Base-by-base conservation (phyloP, 2,888 invertebrate species). In the Caenorhabditis doughertyi region DNA sequence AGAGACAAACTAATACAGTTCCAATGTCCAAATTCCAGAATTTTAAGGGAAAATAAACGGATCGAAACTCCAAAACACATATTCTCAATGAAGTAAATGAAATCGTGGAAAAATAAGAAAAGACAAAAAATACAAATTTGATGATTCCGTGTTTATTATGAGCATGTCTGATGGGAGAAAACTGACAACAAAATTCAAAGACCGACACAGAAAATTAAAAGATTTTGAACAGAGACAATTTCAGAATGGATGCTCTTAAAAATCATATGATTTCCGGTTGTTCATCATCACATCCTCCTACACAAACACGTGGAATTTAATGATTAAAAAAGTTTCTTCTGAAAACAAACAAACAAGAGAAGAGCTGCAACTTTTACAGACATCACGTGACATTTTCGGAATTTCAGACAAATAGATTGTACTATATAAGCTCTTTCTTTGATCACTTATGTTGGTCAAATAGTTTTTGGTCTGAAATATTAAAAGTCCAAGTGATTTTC, bases 1-100 rank as follows among this genome's bases (percentile, higher is more conserved):
- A 62, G n/a, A 44, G 44, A 62, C 23, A 53, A 53, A 51, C 32
- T 44, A 29, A 62, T 62, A 62, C 62, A 44, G 62, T 62, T 44
- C 27, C 62, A 62, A 62, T 44, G 62, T 62, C 44, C 62, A 44
- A 27, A 21, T 25, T 60, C 18, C 23, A 42, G 25, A 58, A 35
- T 58, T 58, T 16, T 3, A 58, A 35, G 16, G 35, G 18, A n/a
- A 60, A 60, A 21, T 18, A 4, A 55, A 55, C 32, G 23, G 42
- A 25, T 60, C 42, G 62, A 25, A 25, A 62, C 27, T 44, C 13
- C 42, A 44, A 62, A 58, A 39, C 58, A 62, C 44, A 62, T n/a
- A n/a, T n/a, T n/a, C n/a, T n/a, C 5, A 39, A 39, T 13, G 13
- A 8, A 2, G 39, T 16, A 39, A 9, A 16, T 5, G 16, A 16